Conservation (phyloP, 2,888 invertebrate genomes). For the Drosophila cognata region DNA sequence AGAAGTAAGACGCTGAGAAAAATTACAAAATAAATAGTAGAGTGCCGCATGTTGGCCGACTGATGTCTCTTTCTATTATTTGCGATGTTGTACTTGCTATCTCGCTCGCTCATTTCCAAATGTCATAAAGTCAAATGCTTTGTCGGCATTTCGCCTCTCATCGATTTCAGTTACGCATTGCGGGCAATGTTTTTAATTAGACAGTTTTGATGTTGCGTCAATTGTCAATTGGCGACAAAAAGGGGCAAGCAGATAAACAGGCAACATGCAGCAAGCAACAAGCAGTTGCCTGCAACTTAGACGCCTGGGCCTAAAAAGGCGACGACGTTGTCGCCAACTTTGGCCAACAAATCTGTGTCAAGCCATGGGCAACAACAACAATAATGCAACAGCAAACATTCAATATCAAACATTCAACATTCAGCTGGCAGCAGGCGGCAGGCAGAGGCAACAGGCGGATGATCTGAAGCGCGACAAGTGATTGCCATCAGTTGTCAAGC, state of each 20-base stretch:
- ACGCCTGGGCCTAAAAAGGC: constrained; percentile 77
- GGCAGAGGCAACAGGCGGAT: constrained; percentile 67
- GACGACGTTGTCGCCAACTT: constrained; percentile 79
- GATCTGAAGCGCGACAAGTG: constrained; percentile 80
- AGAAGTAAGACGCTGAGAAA: constrained; percentile 60
- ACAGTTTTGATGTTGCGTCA: constrained; percentile 80
- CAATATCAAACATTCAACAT: constrained; percentile 55
- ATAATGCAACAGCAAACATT: constrained; percentile 40
- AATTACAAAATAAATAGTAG: constrained; percentile 76
- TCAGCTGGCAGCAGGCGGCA: constrained; percentile 46
- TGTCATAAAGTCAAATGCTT: constrained; percentile 80
- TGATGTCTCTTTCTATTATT: constrained; percentile 15
- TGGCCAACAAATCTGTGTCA: constrained; percentile 78
- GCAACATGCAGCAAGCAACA: constrained; percentile 35
- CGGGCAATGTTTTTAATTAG: constrained; percentile 78
- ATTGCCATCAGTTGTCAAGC: constrained; percentile 80
- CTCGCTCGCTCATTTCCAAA: constrained; percentile 49
- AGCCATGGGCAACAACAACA: constrained; percentile 69
- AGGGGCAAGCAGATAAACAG: constrained; percentile 45
- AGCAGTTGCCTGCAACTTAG: constrained; percentile 54
- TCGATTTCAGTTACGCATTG: constrained; percentile 77
- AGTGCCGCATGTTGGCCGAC: constrained; percentile 29
- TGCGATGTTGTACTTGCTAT: background rate
- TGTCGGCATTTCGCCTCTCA: constrained; percentile 67
- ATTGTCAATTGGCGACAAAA: constrained; percentile 74